A percentile compares a stretch with the other conserved stretches of the same genome.
phyloP scores from a whole-genome alignment of 2,113 vertebrate species.

The Pleuronectes platessa region DNA sequence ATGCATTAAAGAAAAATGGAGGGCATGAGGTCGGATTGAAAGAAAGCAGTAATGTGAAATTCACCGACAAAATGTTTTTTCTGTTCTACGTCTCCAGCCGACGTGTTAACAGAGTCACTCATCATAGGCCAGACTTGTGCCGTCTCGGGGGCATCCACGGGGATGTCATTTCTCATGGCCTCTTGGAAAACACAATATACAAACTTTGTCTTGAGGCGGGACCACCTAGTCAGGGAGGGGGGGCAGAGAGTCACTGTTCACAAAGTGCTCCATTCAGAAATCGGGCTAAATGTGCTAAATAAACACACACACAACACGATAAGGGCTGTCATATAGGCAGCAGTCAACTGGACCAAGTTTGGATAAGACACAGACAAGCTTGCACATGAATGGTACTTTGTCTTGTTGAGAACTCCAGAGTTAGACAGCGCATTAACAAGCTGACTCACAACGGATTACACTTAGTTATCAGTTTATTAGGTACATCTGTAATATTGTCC shows the following conservation, averaged over 20 bases:
- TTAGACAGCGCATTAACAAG: too few species aligned
- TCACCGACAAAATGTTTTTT: not conserved
- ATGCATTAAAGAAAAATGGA: not conserved
- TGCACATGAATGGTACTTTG: conserved; percentile 4
- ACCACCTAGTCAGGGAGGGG: conserved; percentile 76
- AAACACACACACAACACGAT: conserved; percentile 66
- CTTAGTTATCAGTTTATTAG: too few species aligned
- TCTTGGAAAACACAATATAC: conserved; percentile 83
- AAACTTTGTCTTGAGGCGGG: conserved; percentile 60
- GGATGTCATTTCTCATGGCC: conserved; percentile 81
- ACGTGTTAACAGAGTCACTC: conserved; percentile 56
- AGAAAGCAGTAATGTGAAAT: not conserved
- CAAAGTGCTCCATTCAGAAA: conserved; percentile 71
- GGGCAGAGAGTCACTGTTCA: conserved; percentile 46
- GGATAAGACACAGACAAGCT: conserved; percentile 21
- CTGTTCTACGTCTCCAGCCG: not conserved
- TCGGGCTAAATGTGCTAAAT: conserved; percentile 71
- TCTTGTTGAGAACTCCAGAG: not conserved
- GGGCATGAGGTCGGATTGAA: not conserved
- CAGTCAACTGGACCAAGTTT: conserved; percentile 31
- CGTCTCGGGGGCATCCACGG: conserved; percentile 50
- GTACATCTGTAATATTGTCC: not conserved
- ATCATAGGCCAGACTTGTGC: conserved; percentile 47
- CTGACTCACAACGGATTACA: not conserved
- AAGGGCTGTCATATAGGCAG: conserved; percentile 44